Evolutionary conservation across 2,113 vertebrate genomes (phyloP).

Genomic region (Bubalus kerabau): DNA sequence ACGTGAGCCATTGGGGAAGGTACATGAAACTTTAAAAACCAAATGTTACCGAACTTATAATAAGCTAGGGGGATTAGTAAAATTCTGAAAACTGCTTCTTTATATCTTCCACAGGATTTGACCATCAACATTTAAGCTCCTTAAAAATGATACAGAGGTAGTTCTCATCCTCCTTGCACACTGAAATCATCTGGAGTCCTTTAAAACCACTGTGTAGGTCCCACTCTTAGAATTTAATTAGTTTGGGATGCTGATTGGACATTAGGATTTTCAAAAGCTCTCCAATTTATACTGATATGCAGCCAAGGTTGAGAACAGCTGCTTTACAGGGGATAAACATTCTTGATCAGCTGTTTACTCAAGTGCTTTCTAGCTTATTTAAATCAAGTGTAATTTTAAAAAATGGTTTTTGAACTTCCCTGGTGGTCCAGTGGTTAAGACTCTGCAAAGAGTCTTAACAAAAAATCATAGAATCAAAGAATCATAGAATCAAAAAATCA

Average conservation of each 20-base stretch:
- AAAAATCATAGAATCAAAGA: too few species aligned
- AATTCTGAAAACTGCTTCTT: constrained; percentile 17
- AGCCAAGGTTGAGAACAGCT: neutral
- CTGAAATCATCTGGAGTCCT: neutral
- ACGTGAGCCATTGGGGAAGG: neutral
- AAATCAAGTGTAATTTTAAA: neutral
- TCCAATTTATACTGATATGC: neutral
- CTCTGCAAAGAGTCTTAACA: neutral
- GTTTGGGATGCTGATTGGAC: neutral
- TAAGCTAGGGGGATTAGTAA: neutral
- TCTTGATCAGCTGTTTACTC: neutral
- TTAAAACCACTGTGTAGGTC: neutral
- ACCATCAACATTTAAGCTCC: neutral
- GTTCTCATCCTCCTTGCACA: neutral
- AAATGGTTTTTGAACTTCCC: neutral
- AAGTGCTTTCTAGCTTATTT: neutral
- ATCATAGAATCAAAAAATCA: too few species aligned
- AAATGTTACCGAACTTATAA: neutral
- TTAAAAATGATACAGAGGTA: neutral
- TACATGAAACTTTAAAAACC: neutral
- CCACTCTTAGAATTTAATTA: neutral
- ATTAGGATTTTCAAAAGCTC: neutral
- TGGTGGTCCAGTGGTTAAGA: neutral
- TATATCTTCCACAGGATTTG: neutral
- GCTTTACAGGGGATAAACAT: neutral